Evolutionary conservation across 2,888 invertebrate species (phyloP).

Genomic region (Sinelater perroti): DNA sequence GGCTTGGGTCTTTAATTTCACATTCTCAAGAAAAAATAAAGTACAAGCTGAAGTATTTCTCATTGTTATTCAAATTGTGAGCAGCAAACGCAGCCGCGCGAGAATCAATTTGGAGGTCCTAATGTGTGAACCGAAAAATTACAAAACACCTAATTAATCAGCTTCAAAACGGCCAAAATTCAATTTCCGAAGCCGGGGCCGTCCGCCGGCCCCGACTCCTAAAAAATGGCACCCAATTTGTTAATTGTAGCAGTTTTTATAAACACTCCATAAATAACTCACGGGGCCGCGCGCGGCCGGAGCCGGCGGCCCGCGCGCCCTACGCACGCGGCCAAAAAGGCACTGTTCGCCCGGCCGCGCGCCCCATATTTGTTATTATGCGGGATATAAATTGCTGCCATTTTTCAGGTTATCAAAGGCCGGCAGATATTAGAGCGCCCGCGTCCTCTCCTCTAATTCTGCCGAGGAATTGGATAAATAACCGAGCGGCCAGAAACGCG

Average conservation of each 20-base stretch:
- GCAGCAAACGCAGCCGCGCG: slow-evolving; percentile 12
- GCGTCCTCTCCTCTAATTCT: slow-evolving; percentile 26
- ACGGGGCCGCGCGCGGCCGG: slow-evolving; percentile 25
- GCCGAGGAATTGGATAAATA: slow-evolving; percentile 26
- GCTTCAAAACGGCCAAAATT: slow-evolving; percentile 40
- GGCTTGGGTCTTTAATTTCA: too few species aligned
- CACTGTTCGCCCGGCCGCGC: slow-evolving; percentile 30
- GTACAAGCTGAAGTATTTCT: too few species aligned
- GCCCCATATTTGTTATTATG: slow-evolving; percentile 38
- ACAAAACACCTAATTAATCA: slow-evolving; percentile 45
- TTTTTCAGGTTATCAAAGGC: slow-evolving; percentile 41
- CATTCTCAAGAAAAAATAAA: too few species aligned
- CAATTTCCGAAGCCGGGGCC: slow-evolving; percentile 40
- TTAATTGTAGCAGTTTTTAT: slow-evolving; percentile 49
- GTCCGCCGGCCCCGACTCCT: slow-evolving; percentile 31
- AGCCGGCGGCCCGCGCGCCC: slow-evolving; percentile 15
- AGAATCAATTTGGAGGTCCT: slow-evolving; percentile 32
- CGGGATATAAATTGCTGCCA: slow-evolving; percentile 39
- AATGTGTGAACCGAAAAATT: slow-evolving; percentile 46
- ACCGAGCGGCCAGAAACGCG: slow-evolving; percentile 16
- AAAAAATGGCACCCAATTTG: slow-evolving; percentile 44
- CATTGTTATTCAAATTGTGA: slow-evolving; percentile 21
- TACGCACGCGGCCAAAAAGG: too few species aligned
- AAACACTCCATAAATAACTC: slow-evolving; percentile 46
- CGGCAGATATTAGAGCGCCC: slow-evolving; percentile 27